Conservation (phyloP, 2,888 invertebrate species). For the Limulus polyphemus region DNA sequence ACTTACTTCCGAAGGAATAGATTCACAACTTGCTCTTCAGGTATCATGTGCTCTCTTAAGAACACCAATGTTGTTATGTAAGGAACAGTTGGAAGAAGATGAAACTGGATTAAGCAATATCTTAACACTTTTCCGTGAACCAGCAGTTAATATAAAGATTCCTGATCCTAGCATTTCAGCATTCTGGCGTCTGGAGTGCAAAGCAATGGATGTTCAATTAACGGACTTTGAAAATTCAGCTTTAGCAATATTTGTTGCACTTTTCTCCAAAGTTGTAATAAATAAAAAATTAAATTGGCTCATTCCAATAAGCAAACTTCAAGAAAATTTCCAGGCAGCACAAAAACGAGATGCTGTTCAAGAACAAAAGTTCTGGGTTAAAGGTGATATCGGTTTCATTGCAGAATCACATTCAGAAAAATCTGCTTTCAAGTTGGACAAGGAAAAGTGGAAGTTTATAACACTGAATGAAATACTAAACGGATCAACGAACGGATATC, state of each 20-base stretch:
- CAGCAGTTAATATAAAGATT: too few relatives aligned
- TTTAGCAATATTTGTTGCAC: conserved; percentile 93
- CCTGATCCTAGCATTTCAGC: too few relatives aligned
- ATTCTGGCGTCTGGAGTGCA: too few relatives aligned
- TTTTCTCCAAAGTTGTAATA: conserved; percentile 89
- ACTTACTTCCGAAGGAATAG: too few relatives aligned
- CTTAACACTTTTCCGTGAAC: too few relatives aligned
- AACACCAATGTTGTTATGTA: too few relatives aligned
- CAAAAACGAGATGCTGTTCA: conserved; percentile 79
- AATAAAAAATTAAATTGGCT: conserved; percentile 91
- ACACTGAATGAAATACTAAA: conserved; percentile 94
- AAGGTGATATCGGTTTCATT: conserved; percentile 51
- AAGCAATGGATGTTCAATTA: conserved; percentile 56
- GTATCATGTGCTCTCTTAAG: too few relatives aligned
- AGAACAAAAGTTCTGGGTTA: conserved; percentile 82
- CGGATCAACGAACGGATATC: conserved; percentile 80
- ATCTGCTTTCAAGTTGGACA: conserved; percentile 23
- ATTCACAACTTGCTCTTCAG: too few relatives aligned
- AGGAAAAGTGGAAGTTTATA: conserved; percentile 51
- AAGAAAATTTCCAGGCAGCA: conserved; percentile 93
- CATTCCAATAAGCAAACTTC: conserved; percentile 64
- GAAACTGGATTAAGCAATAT: too few relatives aligned
- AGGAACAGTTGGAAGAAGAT: too few relatives aligned
- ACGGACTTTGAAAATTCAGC: conserved; percentile 99
- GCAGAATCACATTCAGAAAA: conserved; percentile 26